A percentile compares a stretch with the other conserved stretches of the same genome.
Conservation (phyloP, 2,113 vertebrate species). For the Salvelinus alpinus region DNA sequence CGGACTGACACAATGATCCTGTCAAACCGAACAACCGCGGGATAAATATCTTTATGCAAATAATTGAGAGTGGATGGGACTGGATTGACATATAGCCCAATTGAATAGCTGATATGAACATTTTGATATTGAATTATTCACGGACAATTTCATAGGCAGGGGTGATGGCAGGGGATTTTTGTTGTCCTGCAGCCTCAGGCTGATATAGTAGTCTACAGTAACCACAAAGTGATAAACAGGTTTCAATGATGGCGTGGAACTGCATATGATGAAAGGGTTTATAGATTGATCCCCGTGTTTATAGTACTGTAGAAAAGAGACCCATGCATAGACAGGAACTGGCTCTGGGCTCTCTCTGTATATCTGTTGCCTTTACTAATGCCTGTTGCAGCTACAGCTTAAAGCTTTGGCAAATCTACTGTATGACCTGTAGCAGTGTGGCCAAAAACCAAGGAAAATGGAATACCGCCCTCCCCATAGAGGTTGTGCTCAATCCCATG, state of each 20-base stretch:
- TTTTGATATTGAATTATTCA: no score
- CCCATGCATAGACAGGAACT: slow-evolving; percentile 26
- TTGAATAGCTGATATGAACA: no score
- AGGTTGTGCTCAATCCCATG: no score
- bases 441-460: neutral
- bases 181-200: neutral
- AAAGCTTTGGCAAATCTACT: slow-evolving; percentile 19
- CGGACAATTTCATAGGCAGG: neutral
- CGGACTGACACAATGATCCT: neutral
- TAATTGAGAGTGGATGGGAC: neutral
- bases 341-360: slow-evolving; percentile 17
- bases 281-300: slow-evolving; percentile 62
- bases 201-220: neutral
- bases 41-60: neutral
- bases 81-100: no score
- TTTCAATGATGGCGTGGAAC: slow-evolving; percentile 49
- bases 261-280: slow-evolving; percentile 42
- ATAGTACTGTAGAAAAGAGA: slow-evolving; percentile 24
- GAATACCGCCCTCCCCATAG: no score
- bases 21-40: neutral
- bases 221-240: slow-evolving; percentile 4
- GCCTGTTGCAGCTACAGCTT: slow-evolving; percentile 20
- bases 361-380: neutral
- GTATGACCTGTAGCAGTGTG: neutral
- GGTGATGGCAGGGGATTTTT: neutral